Evolutionary conservation across 2,888 invertebrate genomes (phyloP), one percentile per base, ranked within the genome.

Genomic region (Dryomyza anilis): DNA sequence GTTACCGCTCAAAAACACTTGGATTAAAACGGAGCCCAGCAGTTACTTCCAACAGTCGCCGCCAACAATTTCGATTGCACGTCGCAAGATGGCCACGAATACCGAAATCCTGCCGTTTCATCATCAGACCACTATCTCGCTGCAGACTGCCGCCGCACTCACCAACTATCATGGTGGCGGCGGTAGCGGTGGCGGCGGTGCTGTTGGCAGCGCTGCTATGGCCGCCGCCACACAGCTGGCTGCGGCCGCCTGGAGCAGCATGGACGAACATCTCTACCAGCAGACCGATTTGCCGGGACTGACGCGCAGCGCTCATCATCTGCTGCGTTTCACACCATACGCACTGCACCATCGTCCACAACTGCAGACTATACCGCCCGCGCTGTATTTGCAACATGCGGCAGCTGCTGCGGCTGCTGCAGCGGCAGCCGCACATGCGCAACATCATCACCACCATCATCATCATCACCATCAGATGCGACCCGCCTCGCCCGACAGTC

Each of bases 331-430:
- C 69, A 86, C 89, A 80, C 89, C 89, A 73, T 88, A 88, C 78
- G 86, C 88, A 76, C 85, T 91, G 76, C 89, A 90, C 81, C 89
- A 90, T 84, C 86, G 90, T 81, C 89, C 90, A 72, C 82, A 81
- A 67, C 68, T 81, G 71, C 81, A 78, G 66, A 74, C 81, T 14
- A 67, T 81, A 68, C 76, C 79, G 43, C 81, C 81, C 67, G 75
- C 78, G 59, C 70, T 79, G 63, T 80, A 81, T 60, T 72, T 78
- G 65, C 80, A 79, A 56, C 81, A 81, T 66, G 75, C 81, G 46
- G 59, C 59, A 10, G 61, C 61, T 7, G 61, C 61, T 8, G 61
- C 61, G 8, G 71, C 77, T 16, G 74, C 81, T 48, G 76, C 79
- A 36, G 76, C 77, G 23, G 76, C 81, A 43, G 76, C 79, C 36